These are phyloP conservation scores for Callopanchax toddi DNA, from an alignment of 2,113 vertebrate species.

Conservation along the genomic window DNA sequence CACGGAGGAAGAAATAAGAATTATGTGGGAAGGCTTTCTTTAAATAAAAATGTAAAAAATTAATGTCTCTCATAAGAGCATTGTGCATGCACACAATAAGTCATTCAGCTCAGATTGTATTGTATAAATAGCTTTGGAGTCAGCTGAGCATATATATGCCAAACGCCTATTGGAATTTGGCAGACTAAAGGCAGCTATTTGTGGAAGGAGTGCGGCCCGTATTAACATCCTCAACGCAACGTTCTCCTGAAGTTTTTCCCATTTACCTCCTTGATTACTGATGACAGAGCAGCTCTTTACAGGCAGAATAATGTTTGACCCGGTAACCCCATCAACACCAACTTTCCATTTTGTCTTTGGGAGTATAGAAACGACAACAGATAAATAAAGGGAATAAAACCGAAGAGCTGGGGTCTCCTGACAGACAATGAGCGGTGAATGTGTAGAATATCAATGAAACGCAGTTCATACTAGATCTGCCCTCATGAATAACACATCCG, in stretches of 20 bases:
- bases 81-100: conserved; percentile 65
- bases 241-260: conserved; percentile 8
- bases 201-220: conserved; percentile 13
- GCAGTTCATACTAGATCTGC: conserved; percentile 80
- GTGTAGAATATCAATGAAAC: conserved; percentile 79
- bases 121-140: conserved; percentile 62
- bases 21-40: conserved; percentile 32
- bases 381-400: conserved; percentile 75
- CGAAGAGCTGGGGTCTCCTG: conserved; percentile 61
- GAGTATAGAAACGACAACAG: conserved; percentile 53
- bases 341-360: conserved; percentile 33
- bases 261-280: conserved; percentile 17
- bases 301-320: conserved; percentile 56
- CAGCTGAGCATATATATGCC: conserved; percentile 48
- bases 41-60: conserved; percentile 56
- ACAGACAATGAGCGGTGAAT: conserved; percentile 69
- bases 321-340: conserved; percentile 38
- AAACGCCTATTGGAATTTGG: conserved; percentile 66
- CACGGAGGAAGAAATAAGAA: conserved; percentile 19
- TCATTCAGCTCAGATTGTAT: conserved; percentile 66
- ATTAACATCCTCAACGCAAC: conserved; percentile 45
- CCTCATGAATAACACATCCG: conserved; percentile 83
- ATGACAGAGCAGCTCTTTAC: conserved; percentile 59
- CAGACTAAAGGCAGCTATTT: conserved; percentile 57
- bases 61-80: conserved; percentile 58